A percentile compares a stretch with the other conserved stretches of the same genome.
Conservation (phyloP, 2,797 vertebrate species). For the Cossypha polioptera region DNA sequence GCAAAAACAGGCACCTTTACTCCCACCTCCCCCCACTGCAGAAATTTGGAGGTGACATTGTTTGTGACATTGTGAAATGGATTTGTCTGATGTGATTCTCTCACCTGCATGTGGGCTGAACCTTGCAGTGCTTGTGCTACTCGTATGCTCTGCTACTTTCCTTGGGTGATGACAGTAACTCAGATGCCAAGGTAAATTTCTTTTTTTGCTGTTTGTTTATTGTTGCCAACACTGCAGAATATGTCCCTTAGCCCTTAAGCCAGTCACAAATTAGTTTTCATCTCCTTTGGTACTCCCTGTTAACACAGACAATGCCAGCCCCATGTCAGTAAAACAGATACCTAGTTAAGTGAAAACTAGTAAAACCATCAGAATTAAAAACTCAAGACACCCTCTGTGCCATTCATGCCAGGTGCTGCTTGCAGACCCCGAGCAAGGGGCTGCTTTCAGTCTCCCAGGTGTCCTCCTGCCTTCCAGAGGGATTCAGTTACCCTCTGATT, state of each 20-base stretch:
- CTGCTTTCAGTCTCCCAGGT: not conserved
- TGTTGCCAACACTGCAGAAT: not conserved
- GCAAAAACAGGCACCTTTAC: not conserved
- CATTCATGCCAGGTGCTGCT: fast-evolving
- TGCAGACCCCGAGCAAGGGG: not conserved
- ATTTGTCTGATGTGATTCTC: not conserved
- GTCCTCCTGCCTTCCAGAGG: not conserved
- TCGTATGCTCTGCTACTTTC: not conserved
- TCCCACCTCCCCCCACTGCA: not conserved
- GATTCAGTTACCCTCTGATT: not conserved
- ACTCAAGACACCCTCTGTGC: not conserved
- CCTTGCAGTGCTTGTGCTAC: not conserved
- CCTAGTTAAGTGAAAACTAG: not conserved
- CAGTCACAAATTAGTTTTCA: not conserved
- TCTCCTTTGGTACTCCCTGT: not conserved
- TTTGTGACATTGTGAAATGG: not conserved
- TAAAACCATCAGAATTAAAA: not conserved
- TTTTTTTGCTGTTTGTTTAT: not conserved
- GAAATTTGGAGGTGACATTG: not conserved
- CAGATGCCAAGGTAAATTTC: not conserved
- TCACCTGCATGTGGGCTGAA: not conserved
- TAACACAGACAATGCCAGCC: not conserved
- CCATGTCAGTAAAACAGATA: not conserved
- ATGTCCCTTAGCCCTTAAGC: not conserved
- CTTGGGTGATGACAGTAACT: not conserved